Percentiles rank a stretch among this genome's conserved stretches.
Evolutionary conservation across 2,797 vertebrate genomes (phyloP).

Genomic region (Momotus momota): DNA sequence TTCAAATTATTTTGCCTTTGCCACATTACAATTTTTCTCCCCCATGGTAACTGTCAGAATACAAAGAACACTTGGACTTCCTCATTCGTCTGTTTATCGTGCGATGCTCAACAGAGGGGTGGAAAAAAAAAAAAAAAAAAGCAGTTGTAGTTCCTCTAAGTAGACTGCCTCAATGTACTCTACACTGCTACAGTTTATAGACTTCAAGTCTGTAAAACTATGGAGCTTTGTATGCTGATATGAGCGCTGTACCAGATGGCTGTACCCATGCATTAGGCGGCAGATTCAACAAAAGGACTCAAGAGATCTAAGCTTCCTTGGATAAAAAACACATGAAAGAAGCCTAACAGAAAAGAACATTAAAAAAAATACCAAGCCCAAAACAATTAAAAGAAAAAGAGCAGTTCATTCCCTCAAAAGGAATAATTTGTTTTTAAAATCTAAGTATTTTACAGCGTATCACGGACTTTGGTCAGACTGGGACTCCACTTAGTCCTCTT

Average conservation of each 20-base stretch:
- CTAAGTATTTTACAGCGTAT: neutral
- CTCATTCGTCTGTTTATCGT: slow-evolving; percentile 29
- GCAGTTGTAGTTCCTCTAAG: slow-evolving; percentile 21
- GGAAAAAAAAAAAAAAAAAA: neutral
- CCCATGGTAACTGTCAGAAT: neutral
- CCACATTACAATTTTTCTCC: neutral
- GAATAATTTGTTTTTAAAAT: neutral
- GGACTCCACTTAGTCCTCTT: neutral
- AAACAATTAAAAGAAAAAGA: neutral
- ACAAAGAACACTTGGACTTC: slow-evolving; percentile 34
- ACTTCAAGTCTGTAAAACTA: neutral
- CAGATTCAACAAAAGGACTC: neutral
- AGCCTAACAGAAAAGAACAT: neutral
- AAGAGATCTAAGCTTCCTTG: neutral
- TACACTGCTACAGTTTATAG: neutral
- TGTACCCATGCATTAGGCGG: neutral
- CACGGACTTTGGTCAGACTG: neutral
- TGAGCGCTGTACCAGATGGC: neutral
- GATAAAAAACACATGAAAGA: neutral
- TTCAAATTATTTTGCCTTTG: neutral
- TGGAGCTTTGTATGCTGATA: neutral
- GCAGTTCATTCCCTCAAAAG: neutral
- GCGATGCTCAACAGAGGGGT: neutral
- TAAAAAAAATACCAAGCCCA: neutral
- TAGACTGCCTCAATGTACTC: neutral